Base-by-base conservation (phyloP, 23 tunicate genomes). In the Ciona savignyi region DNA sequence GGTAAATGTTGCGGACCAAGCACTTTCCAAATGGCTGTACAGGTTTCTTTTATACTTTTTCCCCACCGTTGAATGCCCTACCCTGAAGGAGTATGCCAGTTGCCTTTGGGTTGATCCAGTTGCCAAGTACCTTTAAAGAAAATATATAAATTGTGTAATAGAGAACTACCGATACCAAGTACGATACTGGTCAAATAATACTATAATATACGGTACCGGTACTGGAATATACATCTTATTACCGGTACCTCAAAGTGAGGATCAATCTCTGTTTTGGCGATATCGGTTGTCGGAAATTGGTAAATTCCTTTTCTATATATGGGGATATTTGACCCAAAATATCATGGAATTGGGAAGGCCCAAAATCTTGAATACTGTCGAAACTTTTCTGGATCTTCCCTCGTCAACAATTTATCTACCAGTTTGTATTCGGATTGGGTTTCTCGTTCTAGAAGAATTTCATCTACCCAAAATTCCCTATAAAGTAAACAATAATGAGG, bases 81-180 rank as follows among this genome's bases (percentile, higher is more conserved):
- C 20, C 23, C 79, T 22, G 64, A 81, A 81, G 23, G 85, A 81
- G 49, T 30, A 81, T 0, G 79, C 63, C 19, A 74, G 48, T 19
- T 81, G 77, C 23, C 27, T 30, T 63, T 81, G 79, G 27, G 66
- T 23, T 25, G 85, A 24, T 2, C 79, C 79, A 24, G 85, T 81
- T 25, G 78, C 78, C 65, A 81, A 73, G 32, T 24, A 70, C 42
- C 85, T 81, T 65, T 33, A 78, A 33, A 34, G 1, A 51, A 2
- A 70, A 24, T 2, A 4, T n/a, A 64, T 4, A 21, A n/a, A 15
- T 62, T n/a, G n/a, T n/a, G n/a, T n/a, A n/a, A n/a, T n/a, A n/a
- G n/a, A n/a, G n/a, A n/a, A n/a, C n/a, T n/a, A n/a, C n/a, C n/a
- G n/a, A n/a, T n/a, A n/a, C n/a, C n/a, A n/a, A n/a, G n/a, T n/a